A percentile compares a stretch with the other conserved stretches of the same genome.
Conservation (phyloP, 2,797 vertebrate genomes). For the Phalanger gymnotis region DNA sequence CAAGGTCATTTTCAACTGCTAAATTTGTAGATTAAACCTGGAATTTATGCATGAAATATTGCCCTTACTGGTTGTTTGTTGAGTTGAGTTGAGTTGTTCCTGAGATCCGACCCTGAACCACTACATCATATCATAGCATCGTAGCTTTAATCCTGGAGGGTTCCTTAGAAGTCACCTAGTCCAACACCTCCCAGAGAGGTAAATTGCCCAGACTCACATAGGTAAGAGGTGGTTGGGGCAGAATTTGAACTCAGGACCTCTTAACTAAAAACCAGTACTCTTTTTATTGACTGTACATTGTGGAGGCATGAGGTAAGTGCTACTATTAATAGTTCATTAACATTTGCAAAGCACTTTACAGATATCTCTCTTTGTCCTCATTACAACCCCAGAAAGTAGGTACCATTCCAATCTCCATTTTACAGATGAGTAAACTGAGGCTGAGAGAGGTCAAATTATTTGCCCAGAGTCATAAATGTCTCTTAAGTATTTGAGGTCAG, state of each 20-base stretch:
- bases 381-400: not conserved
- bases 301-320: not conserved
- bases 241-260: not conserved
- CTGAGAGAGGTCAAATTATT: not conserved
- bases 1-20: not conserved
- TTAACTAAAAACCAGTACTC: not conserved
- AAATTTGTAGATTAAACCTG: conserved; percentile 2
- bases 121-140: not conserved
- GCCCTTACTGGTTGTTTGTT: not conserved
- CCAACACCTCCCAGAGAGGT: not conserved
- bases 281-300: not conserved
- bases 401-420: not conserved
- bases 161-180: not conserved
- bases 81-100: no score
- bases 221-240: not conserved
- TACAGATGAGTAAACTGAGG: not conserved
- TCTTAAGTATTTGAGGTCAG: not conserved
- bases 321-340: not conserved
- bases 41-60: conserved; percentile 7
- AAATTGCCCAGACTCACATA: not conserved
- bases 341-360: not conserved
- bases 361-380: not conserved
- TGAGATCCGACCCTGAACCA: not conserved
- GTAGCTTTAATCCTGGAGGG: not conserved
- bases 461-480: not conserved